phyloP scores from a whole-genome alignment of 2,888 invertebrate species.

The Eupithecia abbreviata region DNA sequence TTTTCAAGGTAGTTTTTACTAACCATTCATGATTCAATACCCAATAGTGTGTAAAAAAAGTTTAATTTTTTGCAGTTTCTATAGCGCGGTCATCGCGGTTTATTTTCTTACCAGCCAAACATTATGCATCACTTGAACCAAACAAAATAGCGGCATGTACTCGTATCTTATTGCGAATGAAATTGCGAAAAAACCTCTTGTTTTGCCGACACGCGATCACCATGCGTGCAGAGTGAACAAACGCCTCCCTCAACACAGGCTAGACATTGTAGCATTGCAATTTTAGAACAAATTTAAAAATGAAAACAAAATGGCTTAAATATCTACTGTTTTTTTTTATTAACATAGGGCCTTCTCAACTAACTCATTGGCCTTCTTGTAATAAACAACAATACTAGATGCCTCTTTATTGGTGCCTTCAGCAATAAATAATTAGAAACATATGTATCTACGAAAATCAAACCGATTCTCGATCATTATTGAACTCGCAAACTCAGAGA shows the following conservation, averaged over 20 bases:
- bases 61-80: background rate
- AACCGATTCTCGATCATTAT: background rate
- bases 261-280: background rate
- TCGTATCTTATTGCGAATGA: conserved; percentile 45
- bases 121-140: conserved; percentile 40
- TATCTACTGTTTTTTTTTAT: background rate
- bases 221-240: conserved; percentile 39
- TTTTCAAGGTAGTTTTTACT: background rate
- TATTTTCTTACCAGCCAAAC: background rate
- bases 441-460: background rate
- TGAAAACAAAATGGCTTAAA: background rate
- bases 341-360: background rate
- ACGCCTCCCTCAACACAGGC: conserved; percentile 6
- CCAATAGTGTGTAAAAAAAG: background rate
- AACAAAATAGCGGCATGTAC: conserved; percentile 48
- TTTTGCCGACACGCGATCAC: conserved; percentile 51
- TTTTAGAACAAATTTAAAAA: background rate
- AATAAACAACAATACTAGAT: background rate
- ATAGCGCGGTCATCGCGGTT: no score
- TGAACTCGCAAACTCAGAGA: background rate
- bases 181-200: conserved; percentile 54
- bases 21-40: background rate
- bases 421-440: background rate
- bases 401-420: background rate
- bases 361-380: no score